Percentiles rank a stretch among this genome's conserved stretches.
Evolutionary conservation across 1,140 invertebrate species (phyloP).

Genomic region (Sesamia nonagrioides): DNA sequence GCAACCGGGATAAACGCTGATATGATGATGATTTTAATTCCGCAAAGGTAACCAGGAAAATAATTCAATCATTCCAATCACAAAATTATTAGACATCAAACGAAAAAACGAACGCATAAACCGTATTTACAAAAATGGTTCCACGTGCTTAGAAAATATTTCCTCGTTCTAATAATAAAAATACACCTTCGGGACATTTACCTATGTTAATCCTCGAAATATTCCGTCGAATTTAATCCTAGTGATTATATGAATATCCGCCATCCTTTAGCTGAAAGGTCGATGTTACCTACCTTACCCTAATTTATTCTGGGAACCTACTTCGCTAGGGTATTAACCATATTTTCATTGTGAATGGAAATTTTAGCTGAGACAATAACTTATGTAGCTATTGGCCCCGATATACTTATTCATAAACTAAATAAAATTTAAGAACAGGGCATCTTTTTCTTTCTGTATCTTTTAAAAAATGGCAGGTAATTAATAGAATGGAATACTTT

Average conservation of each 20-base stretch:
- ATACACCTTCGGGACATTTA: conserved; percentile 29
- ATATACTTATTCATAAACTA: no score
- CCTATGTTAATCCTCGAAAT: conserved; percentile 39
- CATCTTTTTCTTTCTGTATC: no score
- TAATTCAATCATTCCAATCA: conserved; percentile 21
- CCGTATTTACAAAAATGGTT: neutral
- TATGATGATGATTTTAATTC: no score
- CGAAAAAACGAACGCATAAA: conserved; percentile 6
- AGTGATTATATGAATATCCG: conserved; percentile 40
- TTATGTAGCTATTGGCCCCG: conserved; percentile 24
- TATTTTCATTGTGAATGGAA: conserved; percentile 46
- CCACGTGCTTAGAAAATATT: neutral
- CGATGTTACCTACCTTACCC: conserved; percentile 38
- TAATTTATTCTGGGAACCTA: conserved; percentile 52
- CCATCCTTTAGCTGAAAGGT: conserved; percentile 37
- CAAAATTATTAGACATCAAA: conserved; percentile 9
- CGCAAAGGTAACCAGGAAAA: neutral
- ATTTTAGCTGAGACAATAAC: conserved; percentile 31
- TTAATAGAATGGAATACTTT: no score
- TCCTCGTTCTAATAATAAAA: conserved; percentile 44
- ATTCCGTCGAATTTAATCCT: conserved; percentile 48
- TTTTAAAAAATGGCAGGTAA: no score
- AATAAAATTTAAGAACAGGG: no score
- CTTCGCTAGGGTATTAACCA: conserved; percentile 43
- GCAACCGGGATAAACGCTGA: no score